Percentiles rank a stretch among this genome's conserved stretches.
phyloP scores from a whole-genome alignment of 1,140 invertebrate genomes.

The Sarcophaga bullata region DNA sequence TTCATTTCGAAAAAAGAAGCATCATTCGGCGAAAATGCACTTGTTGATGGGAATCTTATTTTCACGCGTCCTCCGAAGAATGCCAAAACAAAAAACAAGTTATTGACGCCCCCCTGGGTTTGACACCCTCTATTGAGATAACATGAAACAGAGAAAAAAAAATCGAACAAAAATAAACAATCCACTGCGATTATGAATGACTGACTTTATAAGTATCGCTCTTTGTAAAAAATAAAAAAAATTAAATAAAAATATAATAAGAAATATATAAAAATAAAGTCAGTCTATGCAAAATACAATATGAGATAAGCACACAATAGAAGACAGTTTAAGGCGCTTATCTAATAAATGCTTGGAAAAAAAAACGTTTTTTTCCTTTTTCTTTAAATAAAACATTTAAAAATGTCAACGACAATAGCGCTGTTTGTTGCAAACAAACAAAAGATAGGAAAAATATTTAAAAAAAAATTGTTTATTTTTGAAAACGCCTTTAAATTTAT shows the following conservation, averaged over 20 bases:
- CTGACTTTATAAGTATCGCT: background rate
- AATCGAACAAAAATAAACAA: background rate
- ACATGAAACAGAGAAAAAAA: background rate
- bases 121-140: background rate
- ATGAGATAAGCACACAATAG: background rate
- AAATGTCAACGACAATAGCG: constrained; percentile 17
- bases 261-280: background rate
- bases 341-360: constrained; percentile 28
- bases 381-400: background rate
- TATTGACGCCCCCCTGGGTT: background rate
- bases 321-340: background rate
- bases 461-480: too few species aligned
- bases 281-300: background rate
- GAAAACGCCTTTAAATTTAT: constrained; percentile 31
- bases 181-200: too few species aligned
- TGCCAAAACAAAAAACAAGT: too few species aligned
- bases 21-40: background rate
- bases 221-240: background rate
- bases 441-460: background rate
- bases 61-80: background rate
- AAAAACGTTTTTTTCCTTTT: background rate
- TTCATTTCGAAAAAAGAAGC: background rate
- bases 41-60: background rate
- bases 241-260: background rate
- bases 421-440: background rate